A percentile compares a stretch with the other conserved stretches of the same genome.
phyloP scores from a whole-genome alignment of 2,888 invertebrate genomes.

The Drosophila mercatorum region DNA sequence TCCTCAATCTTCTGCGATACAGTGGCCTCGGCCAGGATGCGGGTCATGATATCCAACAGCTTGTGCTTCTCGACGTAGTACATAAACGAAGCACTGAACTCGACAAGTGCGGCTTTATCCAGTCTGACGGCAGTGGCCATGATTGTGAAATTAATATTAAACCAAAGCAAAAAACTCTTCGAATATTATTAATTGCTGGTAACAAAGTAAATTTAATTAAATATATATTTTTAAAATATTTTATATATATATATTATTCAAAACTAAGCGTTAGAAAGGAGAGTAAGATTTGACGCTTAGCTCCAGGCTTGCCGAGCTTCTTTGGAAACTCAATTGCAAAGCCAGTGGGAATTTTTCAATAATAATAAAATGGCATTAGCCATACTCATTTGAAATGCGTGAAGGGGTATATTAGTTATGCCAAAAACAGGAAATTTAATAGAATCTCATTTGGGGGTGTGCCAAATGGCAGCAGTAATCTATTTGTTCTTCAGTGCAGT shows the following conservation, averaged over 20 bases:
- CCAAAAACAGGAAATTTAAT: too few relatives aligned
- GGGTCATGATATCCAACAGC: conserved; percentile 78
- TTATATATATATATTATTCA: background rate
- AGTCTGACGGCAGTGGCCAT: conserved; percentile 63
- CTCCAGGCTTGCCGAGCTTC: background rate
- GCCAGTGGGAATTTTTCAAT: background rate
- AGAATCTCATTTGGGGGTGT: too few relatives aligned
- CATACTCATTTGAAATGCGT: background rate
- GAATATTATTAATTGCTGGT: background rate
- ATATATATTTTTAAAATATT: background rate
- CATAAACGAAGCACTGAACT: conserved; percentile 78
- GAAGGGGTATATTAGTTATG: background rate
- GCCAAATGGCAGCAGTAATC: too few relatives aligned
- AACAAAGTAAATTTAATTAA: conserved; percentile 1
- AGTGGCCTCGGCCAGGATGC: conserved; percentile 70
- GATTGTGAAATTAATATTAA: background rate
- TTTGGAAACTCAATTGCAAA: background rate
- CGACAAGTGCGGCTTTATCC: conserved; percentile 53
- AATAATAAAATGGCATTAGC: background rate
- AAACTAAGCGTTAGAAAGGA: background rate
- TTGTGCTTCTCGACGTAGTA: conserved; percentile 82
- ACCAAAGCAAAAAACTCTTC: background rate
- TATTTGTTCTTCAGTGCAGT: too few relatives aligned
- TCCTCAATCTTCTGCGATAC: conserved; percentile 52
- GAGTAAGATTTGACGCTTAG: background rate